phyloP scores from a whole-genome alignment of 2,888 invertebrate species.

The Pecten maximus region DNA sequence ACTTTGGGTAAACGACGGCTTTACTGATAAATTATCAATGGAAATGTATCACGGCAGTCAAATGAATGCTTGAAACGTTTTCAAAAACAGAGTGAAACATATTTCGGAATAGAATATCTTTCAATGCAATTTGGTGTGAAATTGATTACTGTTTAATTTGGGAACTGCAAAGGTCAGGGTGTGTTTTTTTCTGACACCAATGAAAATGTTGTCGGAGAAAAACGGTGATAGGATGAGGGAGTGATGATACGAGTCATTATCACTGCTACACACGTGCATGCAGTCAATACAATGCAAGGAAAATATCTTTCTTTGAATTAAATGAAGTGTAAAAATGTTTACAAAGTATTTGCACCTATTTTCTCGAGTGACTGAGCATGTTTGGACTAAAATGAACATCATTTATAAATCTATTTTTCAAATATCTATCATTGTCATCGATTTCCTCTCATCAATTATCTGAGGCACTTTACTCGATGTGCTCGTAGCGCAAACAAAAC shows the following conservation, averaged over 20 bases:
- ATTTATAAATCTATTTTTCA: slow-evolving; percentile 24
- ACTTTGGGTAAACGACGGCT: background rate
- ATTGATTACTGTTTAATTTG: slow-evolving; percentile 14
- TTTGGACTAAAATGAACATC: background rate
- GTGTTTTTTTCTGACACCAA: background rate
- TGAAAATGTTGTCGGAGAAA: background rate
- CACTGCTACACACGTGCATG: background rate
- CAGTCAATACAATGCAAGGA: background rate
- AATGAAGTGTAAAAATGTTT: slow-evolving; percentile 22
- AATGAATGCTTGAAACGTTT: slow-evolving; percentile 26
- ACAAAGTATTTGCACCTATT: slow-evolving; percentile 13
- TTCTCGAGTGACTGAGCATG: slow-evolving; percentile 8
- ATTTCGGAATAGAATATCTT: slow-evolving; percentile 22
- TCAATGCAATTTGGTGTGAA: slow-evolving; percentile 15
- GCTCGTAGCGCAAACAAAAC: background rate
- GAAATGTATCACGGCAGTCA: background rate
- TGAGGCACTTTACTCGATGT: background rate
- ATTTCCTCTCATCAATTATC: slow-evolving; percentile 5
- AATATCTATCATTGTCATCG: slow-evolving; percentile 14
- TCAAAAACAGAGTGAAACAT: slow-evolving; percentile 31
- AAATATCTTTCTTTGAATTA: slow-evolving; percentile 20
- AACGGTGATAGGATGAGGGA: background rate
- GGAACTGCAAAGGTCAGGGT: background rate
- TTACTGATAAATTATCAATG: slow-evolving; percentile 5
- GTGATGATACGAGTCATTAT: background rate